A percentile compares a stretch with the other conserved stretches of the same genome.
These are phyloP conservation scores for Diloba caeruleocephala DNA, from an alignment of 2,888 invertebrate genomes.

Conservation along the genomic window DNA sequence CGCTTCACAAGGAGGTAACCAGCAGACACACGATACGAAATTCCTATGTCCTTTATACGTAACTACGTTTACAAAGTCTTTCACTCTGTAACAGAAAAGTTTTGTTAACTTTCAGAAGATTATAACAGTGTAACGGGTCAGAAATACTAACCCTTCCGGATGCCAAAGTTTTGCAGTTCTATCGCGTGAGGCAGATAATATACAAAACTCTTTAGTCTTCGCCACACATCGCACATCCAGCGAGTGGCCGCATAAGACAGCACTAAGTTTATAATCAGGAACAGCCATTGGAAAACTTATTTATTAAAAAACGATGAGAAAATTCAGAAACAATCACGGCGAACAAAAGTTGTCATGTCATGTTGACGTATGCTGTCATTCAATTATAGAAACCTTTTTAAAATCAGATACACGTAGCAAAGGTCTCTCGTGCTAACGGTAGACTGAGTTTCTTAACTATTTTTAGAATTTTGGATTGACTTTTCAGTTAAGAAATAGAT, in stretches of 20 bases:
- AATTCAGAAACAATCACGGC: slow-evolving; percentile 64
- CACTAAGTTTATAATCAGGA: slow-evolving; percentile 93
- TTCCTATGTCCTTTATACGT: slow-evolving; percentile 94
- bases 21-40: slow-evolving; percentile 95
- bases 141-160: slow-evolving; percentile 90
- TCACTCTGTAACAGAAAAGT: slow-evolving; percentile 77
- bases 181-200: slow-evolving; percentile 97
- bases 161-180: slow-evolving; percentile 96
- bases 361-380: slow-evolving; percentile 57
- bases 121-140: slow-evolving; percentile 16
- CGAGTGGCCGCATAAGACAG: slow-evolving; percentile 93
- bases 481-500: too few species aligned
- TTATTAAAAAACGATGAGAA: slow-evolving; percentile 54
- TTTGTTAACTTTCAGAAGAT: slow-evolving; percentile 18
- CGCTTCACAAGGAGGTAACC: slow-evolving; percentile 91
- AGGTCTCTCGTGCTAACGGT: too few species aligned
- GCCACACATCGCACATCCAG: slow-evolving; percentile 95
- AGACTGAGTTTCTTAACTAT: too few species aligned
- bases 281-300: slow-evolving; percentile 76
- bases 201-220: slow-evolving; percentile 90
- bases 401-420: neutral
- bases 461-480: too few species aligned
- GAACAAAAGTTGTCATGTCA: slow-evolving; percentile 78
- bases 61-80: slow-evolving; percentile 90
- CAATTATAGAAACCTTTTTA: slow-evolving; percentile 2